Evolutionary conservation across 2,797 vertebrate species (phyloP).

Genomic region (Brotula barbata): DNA sequence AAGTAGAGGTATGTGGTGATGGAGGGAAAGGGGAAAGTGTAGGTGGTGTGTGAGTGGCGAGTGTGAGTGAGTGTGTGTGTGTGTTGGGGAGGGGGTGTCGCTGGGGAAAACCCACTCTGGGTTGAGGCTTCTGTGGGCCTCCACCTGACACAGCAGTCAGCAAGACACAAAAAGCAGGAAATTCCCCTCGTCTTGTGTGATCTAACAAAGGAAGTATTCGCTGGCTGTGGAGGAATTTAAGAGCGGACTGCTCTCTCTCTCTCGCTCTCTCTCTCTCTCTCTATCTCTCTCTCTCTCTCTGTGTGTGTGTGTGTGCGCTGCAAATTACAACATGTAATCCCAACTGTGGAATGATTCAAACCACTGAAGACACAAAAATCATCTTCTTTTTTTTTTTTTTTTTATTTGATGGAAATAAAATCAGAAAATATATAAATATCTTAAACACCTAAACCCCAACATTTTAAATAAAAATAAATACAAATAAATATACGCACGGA

Average conservation of each 20-base stretch:
- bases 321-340: not conserved
- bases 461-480: conserved; percentile 74
- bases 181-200: conserved; percentile 68
- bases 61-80: conserved; percentile 7
- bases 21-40: conserved; percentile 3
- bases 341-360: conserved; percentile 10
- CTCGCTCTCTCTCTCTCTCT: too few species aligned
- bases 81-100: conserved; percentile 12
- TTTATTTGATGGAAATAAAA: not conserved
- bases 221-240: conserved; percentile 61
- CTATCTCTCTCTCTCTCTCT: too few species aligned
- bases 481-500: conserved; percentile 65
- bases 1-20: conserved; percentile 48
- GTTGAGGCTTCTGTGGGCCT: conserved; percentile 70
- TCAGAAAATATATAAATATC: conserved; percentile 37
- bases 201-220: conserved; percentile 67
- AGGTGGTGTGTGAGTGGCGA: conserved; percentile 8
- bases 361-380: not conserved
- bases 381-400: not conserved
- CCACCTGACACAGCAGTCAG: conserved; percentile 69
- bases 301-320: conserved; percentile 17
- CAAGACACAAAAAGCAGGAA: conserved; percentile 61
- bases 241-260: too few species aligned
- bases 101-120: conserved; percentile 68
- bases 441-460: conserved; percentile 15